Evolutionary conservation across 2,888 invertebrate species (phyloP).

Genomic region (Allolobophora icterica): DNA sequence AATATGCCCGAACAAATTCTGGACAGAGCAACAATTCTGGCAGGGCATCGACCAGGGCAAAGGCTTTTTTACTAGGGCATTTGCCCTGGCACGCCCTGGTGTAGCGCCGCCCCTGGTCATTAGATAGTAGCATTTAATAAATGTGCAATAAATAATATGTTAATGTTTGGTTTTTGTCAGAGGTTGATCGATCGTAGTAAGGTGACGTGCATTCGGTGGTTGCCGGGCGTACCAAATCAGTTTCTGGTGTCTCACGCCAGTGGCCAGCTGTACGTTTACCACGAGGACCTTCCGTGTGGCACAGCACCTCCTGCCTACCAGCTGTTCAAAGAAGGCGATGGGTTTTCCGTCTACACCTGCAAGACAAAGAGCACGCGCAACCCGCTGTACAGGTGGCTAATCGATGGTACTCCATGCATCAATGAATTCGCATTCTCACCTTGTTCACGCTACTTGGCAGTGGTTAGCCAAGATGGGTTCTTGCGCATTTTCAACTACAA

Average conservation of each 20-base stretch:
- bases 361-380: constrained; percentile 95
- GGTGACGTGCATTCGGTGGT: constrained; percentile 96
- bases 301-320: constrained; percentile 91
- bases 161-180: constrained; percentile 67
- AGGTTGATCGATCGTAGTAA: constrained; percentile 89
- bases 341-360: constrained; percentile 91
- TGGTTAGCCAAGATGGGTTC: constrained; percentile 85
- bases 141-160: too few species aligned
- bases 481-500: constrained; percentile 95
- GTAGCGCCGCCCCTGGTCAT: too few species aligned
- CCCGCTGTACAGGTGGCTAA: constrained; percentile 80
- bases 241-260: constrained; percentile 94
- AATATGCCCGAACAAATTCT: too few species aligned
- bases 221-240: constrained; percentile 90
- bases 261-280: constrained; percentile 96
- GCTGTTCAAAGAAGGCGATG: constrained; percentile 90
- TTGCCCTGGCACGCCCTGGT: too few species aligned
- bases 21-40: too few species aligned
- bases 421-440: constrained; percentile 98
- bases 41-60: too few species aligned
- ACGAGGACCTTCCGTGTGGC: constrained; percentile 84
- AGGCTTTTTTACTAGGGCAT: too few species aligned
- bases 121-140: too few species aligned
- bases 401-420: constrained; percentile 73
- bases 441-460: constrained; percentile 85